A percentile compares a stretch with the other conserved stretches of the same genome.
phyloP scores from a whole-genome alignment of 2,113 vertebrate species.

The Cyprinodon brontotheroides region DNA sequence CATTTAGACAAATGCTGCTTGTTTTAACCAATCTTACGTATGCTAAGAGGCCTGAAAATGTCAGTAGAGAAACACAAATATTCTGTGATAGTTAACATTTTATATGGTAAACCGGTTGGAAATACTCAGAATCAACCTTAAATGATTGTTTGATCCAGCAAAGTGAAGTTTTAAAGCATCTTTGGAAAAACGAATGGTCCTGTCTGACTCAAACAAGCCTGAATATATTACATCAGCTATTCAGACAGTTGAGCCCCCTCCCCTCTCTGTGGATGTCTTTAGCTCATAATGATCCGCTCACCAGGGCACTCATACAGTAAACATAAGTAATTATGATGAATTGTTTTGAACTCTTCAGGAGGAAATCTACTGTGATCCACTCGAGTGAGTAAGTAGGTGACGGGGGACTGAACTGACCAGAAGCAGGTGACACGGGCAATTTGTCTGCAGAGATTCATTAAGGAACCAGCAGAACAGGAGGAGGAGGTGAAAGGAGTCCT shows the following conservation, averaged over 20 bases:
- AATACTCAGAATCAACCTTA: too few relatives aligned
- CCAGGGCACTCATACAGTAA: constrained; percentile 9
- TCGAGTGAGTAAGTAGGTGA: constrained; percentile 57
- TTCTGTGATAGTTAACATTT: too few relatives aligned
- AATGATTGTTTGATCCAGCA: too few relatives aligned
- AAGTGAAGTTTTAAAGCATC: constrained; percentile 6
- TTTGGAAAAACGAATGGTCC: constrained; percentile 1
- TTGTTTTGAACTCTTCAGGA: constrained; percentile 55
- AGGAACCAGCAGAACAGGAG: constrained; percentile 25
- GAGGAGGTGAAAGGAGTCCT: constrained; percentile 16
- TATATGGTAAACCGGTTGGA: too few relatives aligned
- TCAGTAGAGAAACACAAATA: too few relatives aligned
- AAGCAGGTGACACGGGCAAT: constrained; percentile 47
- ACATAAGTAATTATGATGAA: constrained; percentile 66
- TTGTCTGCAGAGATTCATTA: constrained; percentile 60
- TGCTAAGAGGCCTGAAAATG: too few relatives aligned
- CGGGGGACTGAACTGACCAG: constrained; percentile 35
- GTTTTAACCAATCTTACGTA: too few relatives aligned
- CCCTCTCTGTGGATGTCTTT: constrained; percentile 23
- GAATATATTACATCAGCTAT: constrained; percentile 43
- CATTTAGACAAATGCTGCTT: too few relatives aligned
- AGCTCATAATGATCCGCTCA: constrained; percentile 30
- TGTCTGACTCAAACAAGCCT: constrained; percentile 28
- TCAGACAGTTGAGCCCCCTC: constrained; percentile 18
- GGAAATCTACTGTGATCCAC: constrained; percentile 46